Conservation (phyloP, 2,888 invertebrate species). For the Eristalis pertinax region DNA sequence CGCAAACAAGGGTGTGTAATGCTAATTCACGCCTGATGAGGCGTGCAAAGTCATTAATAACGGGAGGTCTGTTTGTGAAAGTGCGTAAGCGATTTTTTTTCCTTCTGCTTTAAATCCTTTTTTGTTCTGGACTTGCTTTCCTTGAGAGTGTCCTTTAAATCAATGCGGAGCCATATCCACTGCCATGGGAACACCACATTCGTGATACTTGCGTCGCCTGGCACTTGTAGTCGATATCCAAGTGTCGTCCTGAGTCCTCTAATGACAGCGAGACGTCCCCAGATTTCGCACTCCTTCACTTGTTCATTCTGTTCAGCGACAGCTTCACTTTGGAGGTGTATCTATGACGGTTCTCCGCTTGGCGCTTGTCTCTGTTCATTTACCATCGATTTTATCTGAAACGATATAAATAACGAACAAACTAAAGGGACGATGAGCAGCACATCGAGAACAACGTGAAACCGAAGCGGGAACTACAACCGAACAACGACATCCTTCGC, state of each 20-base stretch:
- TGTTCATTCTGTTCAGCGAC: background rate
- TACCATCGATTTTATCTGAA: conserved; percentile 61
- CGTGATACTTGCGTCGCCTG: conserved; percentile 16
- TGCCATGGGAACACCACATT: background rate
- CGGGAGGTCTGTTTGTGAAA: conserved; percentile 28
- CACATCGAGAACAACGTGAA: conserved; percentile 8
- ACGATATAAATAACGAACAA: conserved; percentile 50
- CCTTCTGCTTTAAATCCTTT: conserved; percentile 4
- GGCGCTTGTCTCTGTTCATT: conserved; percentile 19
- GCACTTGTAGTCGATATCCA: conserved; percentile 53
- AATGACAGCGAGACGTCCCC: conserved; percentile 6
- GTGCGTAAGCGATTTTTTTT: conserved; percentile 8
- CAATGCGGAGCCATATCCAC: background rate
- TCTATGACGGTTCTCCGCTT: conserved; percentile 4
- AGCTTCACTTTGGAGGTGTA: conserved; percentile 9
- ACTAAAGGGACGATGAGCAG: background rate
- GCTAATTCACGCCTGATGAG: conserved; percentile 44
- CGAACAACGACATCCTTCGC: background rate
- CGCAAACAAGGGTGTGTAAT: background rate
- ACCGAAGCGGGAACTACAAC: conserved; percentile 32
- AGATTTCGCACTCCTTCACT: conserved; percentile 15
- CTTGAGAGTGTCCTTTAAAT: background rate
- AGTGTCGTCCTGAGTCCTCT: conserved; percentile 30
- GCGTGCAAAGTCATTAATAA: conserved; percentile 44
- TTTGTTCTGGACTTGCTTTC: background rate